phyloP scores from a whole-genome alignment of 2,888 invertebrate genomes.

The Busseola fusca region DNA sequence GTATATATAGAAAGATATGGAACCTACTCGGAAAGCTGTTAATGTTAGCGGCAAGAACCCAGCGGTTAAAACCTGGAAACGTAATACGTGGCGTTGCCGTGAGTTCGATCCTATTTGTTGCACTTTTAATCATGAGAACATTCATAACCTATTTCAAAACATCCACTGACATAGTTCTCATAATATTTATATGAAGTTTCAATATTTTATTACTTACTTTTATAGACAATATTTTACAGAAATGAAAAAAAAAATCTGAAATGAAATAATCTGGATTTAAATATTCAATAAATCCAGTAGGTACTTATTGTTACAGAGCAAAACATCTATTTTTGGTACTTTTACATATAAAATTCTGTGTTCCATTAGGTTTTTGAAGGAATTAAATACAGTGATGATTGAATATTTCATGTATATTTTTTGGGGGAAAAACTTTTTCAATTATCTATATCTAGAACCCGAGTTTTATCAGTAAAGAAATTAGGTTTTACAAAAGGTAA shows the following conservation, averaged over 20 bases:
- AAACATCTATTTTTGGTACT: background rate
- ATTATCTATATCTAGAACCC: no score
- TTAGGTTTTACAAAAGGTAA: background rate
- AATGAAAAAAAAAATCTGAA: no score
- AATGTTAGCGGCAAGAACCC: background rate
- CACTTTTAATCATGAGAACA: background rate
- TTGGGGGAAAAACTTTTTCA: background rate
- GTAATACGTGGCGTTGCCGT: background rate
- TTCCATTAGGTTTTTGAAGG: background rate
- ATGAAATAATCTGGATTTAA: conserved; percentile 3
- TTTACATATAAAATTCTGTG: conserved; percentile 1
- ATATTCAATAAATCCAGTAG: background rate
- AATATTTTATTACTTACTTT: conserved; percentile 15
- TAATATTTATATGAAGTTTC: conserved; percentile 3
- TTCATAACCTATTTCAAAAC: background rate
- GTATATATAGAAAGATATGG: background rate
- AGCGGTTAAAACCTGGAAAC: background rate
- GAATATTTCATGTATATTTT: background rate
- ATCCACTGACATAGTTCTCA: background rate
- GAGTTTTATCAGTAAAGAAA: background rate
- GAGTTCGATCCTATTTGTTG: background rate
- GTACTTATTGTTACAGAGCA: background rate
- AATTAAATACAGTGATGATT: background rate
- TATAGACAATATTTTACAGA: conserved; percentile 13
- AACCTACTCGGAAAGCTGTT: background rate